Evolutionary conservation across 2,888 invertebrate genomes (phyloP).

Genomic region (Diarsia mendica): DNA sequence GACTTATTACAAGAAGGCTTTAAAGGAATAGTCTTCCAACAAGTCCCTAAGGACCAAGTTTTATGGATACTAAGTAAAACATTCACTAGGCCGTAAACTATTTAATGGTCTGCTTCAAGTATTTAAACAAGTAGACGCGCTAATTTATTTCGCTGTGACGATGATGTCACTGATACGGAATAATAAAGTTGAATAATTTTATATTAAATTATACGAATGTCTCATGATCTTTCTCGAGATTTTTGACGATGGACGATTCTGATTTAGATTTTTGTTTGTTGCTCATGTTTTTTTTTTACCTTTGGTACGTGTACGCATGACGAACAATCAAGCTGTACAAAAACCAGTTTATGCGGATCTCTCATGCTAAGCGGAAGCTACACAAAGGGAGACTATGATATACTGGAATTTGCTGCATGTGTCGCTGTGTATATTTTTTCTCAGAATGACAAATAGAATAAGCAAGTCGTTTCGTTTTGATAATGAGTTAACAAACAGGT

Average conservation of each 20-base stretch:
- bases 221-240: neutral
- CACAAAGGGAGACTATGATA: too few species aligned
- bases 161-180: slow-evolving; percentile 4
- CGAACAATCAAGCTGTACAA: too few species aligned
- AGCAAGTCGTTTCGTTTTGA: neutral
- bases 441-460: too few species aligned
- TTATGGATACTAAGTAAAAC: neutral
- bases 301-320: too few species aligned
- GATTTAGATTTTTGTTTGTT: too few species aligned
- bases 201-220: neutral
- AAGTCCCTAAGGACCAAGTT: neutral
- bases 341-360: too few species aligned
- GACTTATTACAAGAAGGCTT: neutral
- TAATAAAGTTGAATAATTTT: neutral
- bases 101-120: slow-evolving; percentile 1
- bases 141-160: slow-evolving; percentile 17
- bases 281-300: too few species aligned
- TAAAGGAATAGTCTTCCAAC: neutral
- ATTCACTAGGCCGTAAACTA: neutral
- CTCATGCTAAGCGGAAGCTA: too few species aligned
- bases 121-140: slow-evolving; percentile 6
- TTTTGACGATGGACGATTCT: too few species aligned
- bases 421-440: too few species aligned
- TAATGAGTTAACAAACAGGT: neutral
- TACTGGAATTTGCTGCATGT: too few species aligned